Base-by-base conservation (phyloP, 2,888 invertebrate genomes). In the Thyatira batis region DNA sequence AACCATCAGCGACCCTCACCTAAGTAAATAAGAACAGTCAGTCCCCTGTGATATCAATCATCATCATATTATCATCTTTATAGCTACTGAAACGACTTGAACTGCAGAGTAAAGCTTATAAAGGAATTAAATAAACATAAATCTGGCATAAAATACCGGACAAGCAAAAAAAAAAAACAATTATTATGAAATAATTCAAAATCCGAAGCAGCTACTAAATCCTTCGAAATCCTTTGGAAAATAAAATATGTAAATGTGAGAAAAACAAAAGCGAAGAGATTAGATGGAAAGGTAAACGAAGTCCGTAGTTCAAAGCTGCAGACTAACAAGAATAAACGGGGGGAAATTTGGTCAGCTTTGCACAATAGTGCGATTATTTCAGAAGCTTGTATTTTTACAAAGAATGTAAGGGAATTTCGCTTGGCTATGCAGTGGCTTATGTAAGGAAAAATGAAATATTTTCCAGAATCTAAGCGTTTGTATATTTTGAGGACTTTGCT, bases 181-280 rank as follows among this genome's bases (percentile, higher is more conserved):
- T 48, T 48, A 48, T 20, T 5, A 43, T 20, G 17, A 17, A 43
- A 43, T 43, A 43, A 43, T 27, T 48, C 28, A 20, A 27, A 21
- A 28, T 4, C 9, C 17, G 5, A 45, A 28, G 27, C 27, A 27
- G 28, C 17, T n/a, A 3, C 27, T 48, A 48, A 46, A 28, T 27
- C 48, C 48, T 28, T n/a, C 11, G 27, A 28, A 48, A 48, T 27
- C 27, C 48, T 48, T 27, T 27, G 17, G 10, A 27, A 27, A 27
- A 48, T 48, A 48, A 28, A 28, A 48, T 48, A 48, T 48, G 27
- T 48, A 27, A 48, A 48, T 48, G 28, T 20, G 28, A 17, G 28
- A 17, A 27, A 27, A 48, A 48, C 48, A 48, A 48, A 48, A 27
- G 39, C 6, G 48, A 27, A 11, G 48, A 48, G 27, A 48, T 48